Percentiles rank a stretch among this genome's conserved stretches.
Conservation (phyloP, 1,140 invertebrate species). For the Paramacrobiotus metropolitanus region DNA sequence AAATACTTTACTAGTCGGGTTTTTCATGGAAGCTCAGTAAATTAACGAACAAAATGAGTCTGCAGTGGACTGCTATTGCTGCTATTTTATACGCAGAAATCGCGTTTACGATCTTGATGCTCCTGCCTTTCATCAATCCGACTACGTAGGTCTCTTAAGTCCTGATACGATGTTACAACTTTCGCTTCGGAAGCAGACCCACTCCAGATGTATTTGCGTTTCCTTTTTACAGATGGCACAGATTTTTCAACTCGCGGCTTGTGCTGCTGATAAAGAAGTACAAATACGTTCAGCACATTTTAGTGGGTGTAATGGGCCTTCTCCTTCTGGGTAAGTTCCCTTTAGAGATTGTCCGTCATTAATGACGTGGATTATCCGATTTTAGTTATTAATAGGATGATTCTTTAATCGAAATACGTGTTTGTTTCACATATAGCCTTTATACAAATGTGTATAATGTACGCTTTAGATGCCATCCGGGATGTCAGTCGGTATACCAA, state of each 20-base stretch:
- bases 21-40: no score
- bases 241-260: conserved; percentile 74
- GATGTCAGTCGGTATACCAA: conserved; percentile 71
- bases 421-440: no score
- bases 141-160: conserved; percentile 27
- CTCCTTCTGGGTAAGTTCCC: conserved; percentile 19
- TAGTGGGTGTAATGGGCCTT: conserved; percentile 15
- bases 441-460: no score
- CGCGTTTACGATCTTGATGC: conserved; percentile 50
- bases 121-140: conserved; percentile 61
- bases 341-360: background rate
- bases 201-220: no score
- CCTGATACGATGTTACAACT: no score
- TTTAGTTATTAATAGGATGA: background rate
- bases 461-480: conserved; percentile 57
- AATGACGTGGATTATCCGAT: no score
- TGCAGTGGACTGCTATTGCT: conserved; percentile 85
- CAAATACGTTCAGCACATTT: conserved; percentile 2
- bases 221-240: conserved; percentile 50
- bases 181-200: no score
- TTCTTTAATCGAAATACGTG: conserved; percentile 5
- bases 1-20: no score
- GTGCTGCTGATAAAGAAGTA: conserved; percentile 8
- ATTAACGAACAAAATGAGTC: conserved; percentile 77
- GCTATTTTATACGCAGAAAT: conserved; percentile 73